Evolutionary conservation across 2,113 vertebrate species (phyloP).

Genomic region (Oreochromis tanganicae): DNA sequence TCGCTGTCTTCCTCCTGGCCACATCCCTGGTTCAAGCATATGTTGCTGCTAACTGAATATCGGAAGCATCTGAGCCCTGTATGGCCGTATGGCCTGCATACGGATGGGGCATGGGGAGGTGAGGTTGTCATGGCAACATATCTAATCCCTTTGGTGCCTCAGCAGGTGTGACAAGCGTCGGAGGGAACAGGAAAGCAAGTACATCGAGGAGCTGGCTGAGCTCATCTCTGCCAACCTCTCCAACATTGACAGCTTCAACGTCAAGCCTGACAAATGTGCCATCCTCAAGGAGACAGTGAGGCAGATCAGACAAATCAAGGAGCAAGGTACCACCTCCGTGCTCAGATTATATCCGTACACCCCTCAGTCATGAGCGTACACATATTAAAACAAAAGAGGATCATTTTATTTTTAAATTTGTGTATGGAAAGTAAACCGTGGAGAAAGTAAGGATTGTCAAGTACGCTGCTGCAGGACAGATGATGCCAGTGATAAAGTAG

Average conservation of each 20-base stretch:
- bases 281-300: constrained; percentile 98
- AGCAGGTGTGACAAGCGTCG: constrained; percentile 91
- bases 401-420: neutral
- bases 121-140: constrained; percentile 57
- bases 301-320: constrained; percentile 98
- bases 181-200: constrained; percentile 98
- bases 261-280: constrained; percentile 98
- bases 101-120: constrained; percentile 16
- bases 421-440: neutral
- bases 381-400: neutral
- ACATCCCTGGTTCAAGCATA: neutral
- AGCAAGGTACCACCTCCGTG: constrained; percentile 81
- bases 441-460: neutral
- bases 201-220: constrained; percentile 96
- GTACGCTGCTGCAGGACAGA: constrained; percentile 19
- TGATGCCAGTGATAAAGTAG: constrained; percentile 41
- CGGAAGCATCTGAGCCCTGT: neutral
- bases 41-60: neutral
- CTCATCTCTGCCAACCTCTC: constrained; percentile 98
- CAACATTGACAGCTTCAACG: constrained; percentile 98
- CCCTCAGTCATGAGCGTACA: neutral
- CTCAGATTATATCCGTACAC: neutral
- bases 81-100: neutral
- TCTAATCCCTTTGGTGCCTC: constrained; percentile 50
- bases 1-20: neutral